Percentiles rank a stretch among this genome's conserved stretches.
phyloP scores from a whole-genome alignment of 2,888 invertebrate species.

The Drosophila recens region DNA sequence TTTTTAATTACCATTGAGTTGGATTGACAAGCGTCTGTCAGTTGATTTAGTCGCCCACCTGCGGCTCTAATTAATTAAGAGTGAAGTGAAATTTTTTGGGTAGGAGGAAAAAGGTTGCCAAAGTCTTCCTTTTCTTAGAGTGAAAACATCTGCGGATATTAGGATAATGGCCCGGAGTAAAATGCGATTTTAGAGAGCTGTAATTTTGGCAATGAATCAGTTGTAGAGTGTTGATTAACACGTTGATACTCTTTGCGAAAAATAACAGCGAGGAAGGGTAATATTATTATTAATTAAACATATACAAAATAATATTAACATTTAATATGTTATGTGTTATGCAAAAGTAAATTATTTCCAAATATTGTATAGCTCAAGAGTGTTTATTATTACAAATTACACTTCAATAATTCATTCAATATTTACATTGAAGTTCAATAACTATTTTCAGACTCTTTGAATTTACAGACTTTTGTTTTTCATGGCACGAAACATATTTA shows the following conservation, averaged over 20 bases:
- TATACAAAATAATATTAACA: no score
- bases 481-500: no score
- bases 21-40: conserved; percentile 72
- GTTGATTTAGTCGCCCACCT: conserved; percentile 54
- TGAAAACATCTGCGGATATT: conserved; percentile 39
- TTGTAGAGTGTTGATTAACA: neutral
- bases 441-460: no score
- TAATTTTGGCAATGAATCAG: conserved; percentile 1
- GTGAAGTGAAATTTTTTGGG: conserved; percentile 29
- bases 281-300: no score
- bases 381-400: no score
- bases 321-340: no score
- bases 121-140: conserved; percentile 14
- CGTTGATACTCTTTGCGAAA: neutral
- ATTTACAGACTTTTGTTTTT: no score
- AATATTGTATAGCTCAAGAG: no score
- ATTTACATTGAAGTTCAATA: no score
- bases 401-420: no score
- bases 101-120: neutral
- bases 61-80: conserved; percentile 69
- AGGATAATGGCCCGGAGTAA: conserved; percentile 9
- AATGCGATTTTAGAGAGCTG: conserved; percentile 22
- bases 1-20: conserved; percentile 63
- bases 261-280: neutral
- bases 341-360: no score